These are phyloP conservation scores for Phortica okadai DNA, from an alignment of 2,888 invertebrate species.

Conservation along the genomic window DNA sequence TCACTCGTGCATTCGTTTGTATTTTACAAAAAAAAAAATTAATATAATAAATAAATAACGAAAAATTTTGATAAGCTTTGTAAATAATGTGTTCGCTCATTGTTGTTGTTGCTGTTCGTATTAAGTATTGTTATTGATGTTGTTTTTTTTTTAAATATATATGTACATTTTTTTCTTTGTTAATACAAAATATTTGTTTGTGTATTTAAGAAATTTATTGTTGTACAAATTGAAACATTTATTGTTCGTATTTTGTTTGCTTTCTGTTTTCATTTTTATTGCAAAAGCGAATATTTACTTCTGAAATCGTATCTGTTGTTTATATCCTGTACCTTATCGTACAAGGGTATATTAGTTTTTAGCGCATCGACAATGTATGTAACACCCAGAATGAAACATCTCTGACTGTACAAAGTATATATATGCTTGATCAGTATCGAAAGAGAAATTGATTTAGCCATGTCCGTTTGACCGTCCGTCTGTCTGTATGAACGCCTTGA, in stretches of 20 bases:
- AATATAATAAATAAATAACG: slow-evolving; percentile 3
- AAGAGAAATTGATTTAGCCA: too few species aligned
- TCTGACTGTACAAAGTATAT: too few species aligned
- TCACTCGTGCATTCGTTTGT: slow-evolving; percentile 51
- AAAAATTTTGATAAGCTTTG: slow-evolving; percentile 28
- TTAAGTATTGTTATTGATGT: background rate
- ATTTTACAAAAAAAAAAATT: slow-evolving; percentile 38
- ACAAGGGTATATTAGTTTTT: background rate
- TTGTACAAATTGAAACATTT: slow-evolving; percentile 68
- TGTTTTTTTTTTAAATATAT: background rate
- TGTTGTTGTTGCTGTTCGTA: background rate
- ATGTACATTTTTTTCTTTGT: background rate
- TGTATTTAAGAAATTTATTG: slow-evolving; percentile 69
- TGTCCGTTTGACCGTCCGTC: too few species aligned
- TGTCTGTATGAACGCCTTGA: too few species aligned
- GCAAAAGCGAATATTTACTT: background rate
- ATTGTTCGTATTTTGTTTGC: slow-evolving; percentile 49
- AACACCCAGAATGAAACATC: too few species aligned
- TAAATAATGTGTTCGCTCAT: slow-evolving; percentile 10
- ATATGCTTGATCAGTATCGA: too few species aligned
- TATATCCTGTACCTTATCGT: slow-evolving; percentile 38
- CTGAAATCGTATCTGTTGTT: slow-evolving; percentile 23
- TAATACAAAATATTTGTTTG: slow-evolving; percentile 64
- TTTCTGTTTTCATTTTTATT: background rate
- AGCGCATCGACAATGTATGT: too few species aligned